Evolutionary conservation across 2,888 invertebrate genomes (phyloP).

Genomic region (Bombylius discolor): DNA sequence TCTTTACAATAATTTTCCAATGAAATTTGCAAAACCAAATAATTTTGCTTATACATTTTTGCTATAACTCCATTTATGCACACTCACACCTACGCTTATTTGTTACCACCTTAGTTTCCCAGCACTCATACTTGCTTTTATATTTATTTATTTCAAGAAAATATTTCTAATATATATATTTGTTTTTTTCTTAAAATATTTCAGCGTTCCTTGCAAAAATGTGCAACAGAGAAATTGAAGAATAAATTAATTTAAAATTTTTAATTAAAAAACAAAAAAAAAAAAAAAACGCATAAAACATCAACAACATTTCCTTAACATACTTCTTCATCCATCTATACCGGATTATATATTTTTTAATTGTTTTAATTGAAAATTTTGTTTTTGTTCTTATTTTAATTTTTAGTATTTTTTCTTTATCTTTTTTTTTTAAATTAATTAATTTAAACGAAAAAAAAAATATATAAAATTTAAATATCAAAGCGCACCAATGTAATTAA

Average conservation of each 20-base stretch:
- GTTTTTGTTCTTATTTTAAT: constrained; percentile 11
- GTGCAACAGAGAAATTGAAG: constrained; percentile 48
- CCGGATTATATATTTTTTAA: constrained; percentile 6
- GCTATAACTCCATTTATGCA: no score
- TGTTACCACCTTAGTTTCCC: no score
- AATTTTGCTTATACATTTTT: no score
- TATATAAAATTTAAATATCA: background rate
- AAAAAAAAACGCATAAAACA: constrained; percentile 22
- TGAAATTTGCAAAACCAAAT: no score
- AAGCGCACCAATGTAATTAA: constrained; percentile 2
- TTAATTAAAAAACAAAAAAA: constrained; percentile 20
- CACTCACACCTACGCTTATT: no score
- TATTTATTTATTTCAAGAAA: no score
- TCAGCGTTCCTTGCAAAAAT: constrained; percentile 80
- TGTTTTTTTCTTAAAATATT: background rate
- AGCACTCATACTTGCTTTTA: no score
- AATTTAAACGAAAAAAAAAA: background rate
- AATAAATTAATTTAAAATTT: constrained; percentile 25
- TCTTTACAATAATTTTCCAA: no score
- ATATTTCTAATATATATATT: no score
- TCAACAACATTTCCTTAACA: constrained; percentile 26
- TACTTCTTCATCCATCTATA: background rate
- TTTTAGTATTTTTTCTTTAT: background rate
- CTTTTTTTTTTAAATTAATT: background rate
- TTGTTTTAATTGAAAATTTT: constrained; percentile 1